Base-by-base conservation (phyloP, 2,797 vertebrate genomes). In the Alcedo atthis region DNA sequence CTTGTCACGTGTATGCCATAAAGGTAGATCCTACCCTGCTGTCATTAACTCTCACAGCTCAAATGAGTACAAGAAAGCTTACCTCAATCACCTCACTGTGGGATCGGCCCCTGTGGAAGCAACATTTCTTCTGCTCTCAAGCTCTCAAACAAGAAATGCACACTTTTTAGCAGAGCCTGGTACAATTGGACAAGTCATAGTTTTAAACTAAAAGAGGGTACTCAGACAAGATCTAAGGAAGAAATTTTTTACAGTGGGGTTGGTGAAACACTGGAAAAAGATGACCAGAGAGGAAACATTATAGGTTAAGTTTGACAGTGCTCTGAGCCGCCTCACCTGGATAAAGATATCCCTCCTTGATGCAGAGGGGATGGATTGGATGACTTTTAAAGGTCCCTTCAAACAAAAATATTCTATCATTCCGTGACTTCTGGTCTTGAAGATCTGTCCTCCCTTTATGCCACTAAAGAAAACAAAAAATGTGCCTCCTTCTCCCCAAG, bases 401-500 rank as follows among this genome's bases (percentile, higher is more conserved):
- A 8, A 62, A 42, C 26, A 28, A 40, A 62, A 42, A 37, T 11
- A 26, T 28, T 37, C 35, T 28, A 61, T 40, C 7, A 28, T 40
- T 26, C 25, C 19, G 25, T 40, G 37, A 42, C 37, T 84, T 66
- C 78, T 45, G 26, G 20, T 20, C 42, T 33, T 74, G 35, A 86
- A 90, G 12, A 79, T 75, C 0, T 73, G n/a, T 10, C 51, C 51
- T 55, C 73, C 20, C 9, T 62, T 79, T 53, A 42, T 4, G 13
- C 4, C 12, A 16, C 22, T 33, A n/a, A 59, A 55, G 32, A 37
- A 91, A 85, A 48, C 2, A 49, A 77, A 66, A 43, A 66, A 43
- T 1, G 4, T 3, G 9, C 3, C 25, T 48, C 15, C 37, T 53
- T 37, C 8, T 2, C n/a, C 15, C 1, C 32, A 15, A 35, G 4